phyloP scores from a whole-genome alignment of 1,140 invertebrate genomes.

The Mactra quadrangularis region DNA sequence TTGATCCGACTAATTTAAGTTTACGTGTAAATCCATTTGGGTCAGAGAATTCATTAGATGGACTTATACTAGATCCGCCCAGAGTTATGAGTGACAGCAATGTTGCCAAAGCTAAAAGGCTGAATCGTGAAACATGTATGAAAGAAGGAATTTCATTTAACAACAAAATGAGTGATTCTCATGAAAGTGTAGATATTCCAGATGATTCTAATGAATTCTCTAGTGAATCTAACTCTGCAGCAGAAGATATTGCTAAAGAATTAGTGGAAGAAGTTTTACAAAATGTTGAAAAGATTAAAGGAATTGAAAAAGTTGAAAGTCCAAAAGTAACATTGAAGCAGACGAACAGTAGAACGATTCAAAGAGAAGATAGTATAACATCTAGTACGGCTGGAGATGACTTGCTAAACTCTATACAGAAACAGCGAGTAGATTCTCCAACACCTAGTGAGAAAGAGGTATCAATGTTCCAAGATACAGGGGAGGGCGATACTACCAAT shows the following conservation, averaged over 20 bases:
- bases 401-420: slow-evolving; percentile 73
- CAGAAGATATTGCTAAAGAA: slow-evolving; percentile 84
- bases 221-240: background rate
- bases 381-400: slow-evolving; percentile 75
- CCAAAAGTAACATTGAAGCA: slow-evolving; percentile 1
- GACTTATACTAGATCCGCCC: slow-evolving; percentile 75
- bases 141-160: slow-evolving; percentile 83
- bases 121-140: slow-evolving; percentile 80
- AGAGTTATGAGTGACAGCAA: slow-evolving; percentile 62
- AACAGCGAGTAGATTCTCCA: slow-evolving; percentile 73
- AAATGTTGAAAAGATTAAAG: slow-evolving; percentile 75
- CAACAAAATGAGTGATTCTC: slow-evolving; percentile 63
- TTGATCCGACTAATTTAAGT: slow-evolving; percentile 79
- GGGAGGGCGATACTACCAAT: slow-evolving; percentile 80
- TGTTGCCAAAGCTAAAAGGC: slow-evolving; percentile 71
- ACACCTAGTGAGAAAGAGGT: slow-evolving; percentile 76
- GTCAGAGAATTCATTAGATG: slow-evolving; percentile 79
- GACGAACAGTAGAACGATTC: background rate
- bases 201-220: slow-evolving; percentile 58
- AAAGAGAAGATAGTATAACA: slow-evolving; percentile 59
- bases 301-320: slow-evolving; percentile 1
- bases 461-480: slow-evolving; percentile 71
- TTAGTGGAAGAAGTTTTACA: slow-evolving; percentile 86
- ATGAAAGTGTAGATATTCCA: slow-evolving; percentile 63
- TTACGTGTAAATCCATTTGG: slow-evolving; percentile 82